phyloP scores from a whole-genome alignment of 2,888 invertebrate species.

The Ectropis crepuscularia region DNA sequence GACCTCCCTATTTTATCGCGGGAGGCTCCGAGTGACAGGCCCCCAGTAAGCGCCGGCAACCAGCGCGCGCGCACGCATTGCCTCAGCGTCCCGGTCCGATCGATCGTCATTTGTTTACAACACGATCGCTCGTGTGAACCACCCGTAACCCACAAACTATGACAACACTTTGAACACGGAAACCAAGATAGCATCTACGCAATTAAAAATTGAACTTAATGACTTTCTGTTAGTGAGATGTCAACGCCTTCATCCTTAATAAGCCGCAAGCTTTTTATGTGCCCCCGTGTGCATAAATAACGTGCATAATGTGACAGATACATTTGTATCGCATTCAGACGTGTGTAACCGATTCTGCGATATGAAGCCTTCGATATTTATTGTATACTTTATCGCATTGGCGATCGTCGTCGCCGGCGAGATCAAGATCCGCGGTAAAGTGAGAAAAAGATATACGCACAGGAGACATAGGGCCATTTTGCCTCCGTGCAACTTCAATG shows the following conservation, averaged over 20 bases:
- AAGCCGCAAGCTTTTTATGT: slow-evolving; percentile 69
- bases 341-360: slow-evolving; percentile 69
- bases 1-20: slow-evolving; percentile 62
- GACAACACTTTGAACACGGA: slow-evolving; percentile 49
- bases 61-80: slow-evolving; percentile 80
- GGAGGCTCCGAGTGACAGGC: slow-evolving; percentile 75
- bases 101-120: slow-evolving; percentile 70
- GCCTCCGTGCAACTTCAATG: slow-evolving; percentile 80
- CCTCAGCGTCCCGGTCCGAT: slow-evolving; percentile 46
- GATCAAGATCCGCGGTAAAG: slow-evolving; percentile 79
- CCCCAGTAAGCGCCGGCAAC: slow-evolving; percentile 77
- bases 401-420: slow-evolving; percentile 74
- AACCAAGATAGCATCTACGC: slow-evolving; percentile 54
- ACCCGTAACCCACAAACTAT: slow-evolving; percentile 45
- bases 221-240: slow-evolving; percentile 76
- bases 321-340: slow-evolving; percentile 70
- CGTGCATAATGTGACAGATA: slow-evolving; percentile 80
- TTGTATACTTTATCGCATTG: slow-evolving; percentile 75
- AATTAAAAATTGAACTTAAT: slow-evolving; percentile 66
- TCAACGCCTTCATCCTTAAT: slow-evolving; percentile 71
- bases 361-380: slow-evolving; percentile 74
- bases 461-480: slow-evolving; percentile 74
- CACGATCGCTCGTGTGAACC: slow-evolving; percentile 60
- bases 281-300: slow-evolving; percentile 72
- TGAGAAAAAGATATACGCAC: slow-evolving; percentile 75